Evolutionary conservation across 2,888 invertebrate genomes (phyloP), one percentile per base, ranked within the genome.

Genomic region (Eupithecia tripunctaria): DNA sequence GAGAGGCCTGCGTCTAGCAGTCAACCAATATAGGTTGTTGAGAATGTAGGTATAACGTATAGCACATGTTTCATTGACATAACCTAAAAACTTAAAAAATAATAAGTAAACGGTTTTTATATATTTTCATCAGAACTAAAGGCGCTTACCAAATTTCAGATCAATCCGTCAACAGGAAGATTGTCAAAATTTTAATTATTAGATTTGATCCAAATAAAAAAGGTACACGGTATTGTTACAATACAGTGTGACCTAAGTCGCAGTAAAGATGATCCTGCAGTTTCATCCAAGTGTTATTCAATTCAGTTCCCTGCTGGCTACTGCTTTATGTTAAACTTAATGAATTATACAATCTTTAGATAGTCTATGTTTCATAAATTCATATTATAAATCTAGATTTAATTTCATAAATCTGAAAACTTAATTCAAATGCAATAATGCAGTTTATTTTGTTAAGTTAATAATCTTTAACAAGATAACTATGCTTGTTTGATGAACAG

Each of bases 271-370:
- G 82, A 82, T 82, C 82, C 82, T 78, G 74, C 81, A 78, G 84
- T 81, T 82, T 82, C 79, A 78, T 80, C 78, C 64, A 78, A 85
- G 82, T 85, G 82, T 84, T 85, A 86, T 87, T 86, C 85, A 87
- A 86, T 87, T 84, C 83, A 80, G 78, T 78, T 80, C 76, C 41
- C n/a, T 77, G 76, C 82, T 78, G 43, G 43, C 75, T 79, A 78
- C 80, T 63, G 38, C 63, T 65, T 43, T 68, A 59, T 27, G 59
- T 60, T 27, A 59, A 69, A 68, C 56, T 67, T 47, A 60, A 66
- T 74, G 29, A 74, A 71, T 70, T 70, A 67, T 51, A 67, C 70
- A 68, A 41, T 62, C 29, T 6, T 62, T 47, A 36, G 7, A 14
- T 32, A n/a, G 4, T 62, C 32, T 32, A 62, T n/a, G 18, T 29